Conservation (phyloP, 2,888 invertebrate genomes). For the Ceriagrion tenellum region DNA sequence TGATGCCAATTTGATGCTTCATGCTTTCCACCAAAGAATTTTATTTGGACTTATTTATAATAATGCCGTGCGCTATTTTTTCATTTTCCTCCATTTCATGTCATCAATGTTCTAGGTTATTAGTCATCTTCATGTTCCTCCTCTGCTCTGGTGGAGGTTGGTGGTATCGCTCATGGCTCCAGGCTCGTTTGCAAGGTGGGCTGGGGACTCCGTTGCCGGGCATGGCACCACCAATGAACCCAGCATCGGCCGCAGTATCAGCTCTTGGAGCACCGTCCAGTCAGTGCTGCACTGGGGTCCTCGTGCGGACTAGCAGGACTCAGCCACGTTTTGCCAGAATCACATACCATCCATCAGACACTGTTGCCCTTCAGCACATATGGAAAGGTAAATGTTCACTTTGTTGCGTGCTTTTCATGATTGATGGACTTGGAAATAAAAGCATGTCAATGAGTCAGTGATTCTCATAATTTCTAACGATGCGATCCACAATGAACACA, state of each 20-base stretch:
- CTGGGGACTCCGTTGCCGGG: constrained; percentile 59
- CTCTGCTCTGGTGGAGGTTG: constrained; percentile 81
- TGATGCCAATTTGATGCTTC: not conserved
- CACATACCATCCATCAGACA: constrained; percentile 77
- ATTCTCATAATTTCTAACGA: no score
- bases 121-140: constrained; percentile 80
- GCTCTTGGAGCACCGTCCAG: constrained; percentile 65
- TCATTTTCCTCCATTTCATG: not conserved
- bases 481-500: no score
- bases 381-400: constrained; percentile 70
- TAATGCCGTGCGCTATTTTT: not conserved
- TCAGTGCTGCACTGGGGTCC: constrained; percentile 65
- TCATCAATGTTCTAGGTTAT: constrained; percentile 76
- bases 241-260: constrained; percentile 50
- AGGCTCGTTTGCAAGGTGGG: constrained; percentile 74
- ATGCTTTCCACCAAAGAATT: not conserved
- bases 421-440: no score
- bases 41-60: not conserved
- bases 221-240: constrained; percentile 60
- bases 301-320: constrained; percentile 56
- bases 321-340: constrained; percentile 77
- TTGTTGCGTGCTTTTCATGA: no score
- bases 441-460: no score
- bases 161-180: constrained; percentile 80
- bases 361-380: constrained; percentile 74